Conservation (phyloP, 1,140 invertebrate species). For the Thereuonema tuberculata region DNA sequence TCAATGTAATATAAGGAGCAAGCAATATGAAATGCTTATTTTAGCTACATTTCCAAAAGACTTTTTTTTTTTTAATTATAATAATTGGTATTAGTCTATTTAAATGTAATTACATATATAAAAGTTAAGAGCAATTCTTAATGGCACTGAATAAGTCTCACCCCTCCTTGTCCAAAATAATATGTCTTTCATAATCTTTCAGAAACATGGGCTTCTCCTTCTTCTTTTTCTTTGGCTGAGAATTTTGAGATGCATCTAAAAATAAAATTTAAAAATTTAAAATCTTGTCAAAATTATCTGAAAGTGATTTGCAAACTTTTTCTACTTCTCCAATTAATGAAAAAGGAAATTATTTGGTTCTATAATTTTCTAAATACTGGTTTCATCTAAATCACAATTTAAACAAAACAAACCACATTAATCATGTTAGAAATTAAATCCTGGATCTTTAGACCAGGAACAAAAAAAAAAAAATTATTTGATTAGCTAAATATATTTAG, state of each 20-base stretch:
- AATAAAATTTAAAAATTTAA: no score
- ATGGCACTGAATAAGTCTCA: no score
- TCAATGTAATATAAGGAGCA: no score
- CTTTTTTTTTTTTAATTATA: constrained; percentile 8
- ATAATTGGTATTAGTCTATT: not conserved
- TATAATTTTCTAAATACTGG: constrained; percentile 19
- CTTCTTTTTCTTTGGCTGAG: constrained; percentile 33
- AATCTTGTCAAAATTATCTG: no score
- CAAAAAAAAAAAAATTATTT: not conserved
- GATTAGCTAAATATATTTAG: no score
- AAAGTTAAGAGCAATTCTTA: no score
- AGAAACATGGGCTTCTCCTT: constrained; percentile 47
- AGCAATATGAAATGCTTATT: no score
- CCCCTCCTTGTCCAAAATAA: constrained; percentile 54
- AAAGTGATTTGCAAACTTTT: no score
- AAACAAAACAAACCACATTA: not conserved
- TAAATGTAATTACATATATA: constrained; percentile 24
- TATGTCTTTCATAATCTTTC: constrained; percentile 64
- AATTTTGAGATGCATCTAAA: no score
- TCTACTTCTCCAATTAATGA: no score
- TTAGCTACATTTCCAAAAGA: no score
- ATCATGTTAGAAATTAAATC: constrained; percentile 12
- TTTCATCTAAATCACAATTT: constrained; percentile 10
- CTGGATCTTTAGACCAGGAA: constrained; percentile 11
- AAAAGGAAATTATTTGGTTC: no score